These are phyloP conservation scores for Andrena dorsata DNA, from an alignment of 2,888 invertebrate species.

Conservation along the genomic window DNA sequence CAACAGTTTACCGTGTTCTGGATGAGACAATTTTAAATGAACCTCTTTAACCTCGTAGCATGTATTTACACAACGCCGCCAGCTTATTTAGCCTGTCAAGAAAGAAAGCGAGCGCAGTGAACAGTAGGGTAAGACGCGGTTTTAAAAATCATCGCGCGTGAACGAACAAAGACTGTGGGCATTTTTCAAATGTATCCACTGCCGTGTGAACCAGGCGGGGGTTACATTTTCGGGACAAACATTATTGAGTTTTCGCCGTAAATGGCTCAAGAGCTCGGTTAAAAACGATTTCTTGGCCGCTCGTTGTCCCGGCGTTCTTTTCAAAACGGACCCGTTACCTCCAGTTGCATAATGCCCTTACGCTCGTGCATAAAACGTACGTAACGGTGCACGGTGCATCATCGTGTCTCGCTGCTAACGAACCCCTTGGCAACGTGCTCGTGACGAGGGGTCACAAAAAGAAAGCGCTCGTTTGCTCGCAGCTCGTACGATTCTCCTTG, in stretches of 20 bases:
- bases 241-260: slow-evolving; percentile 4
- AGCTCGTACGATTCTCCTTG: slow-evolving; percentile 58
- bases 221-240: background rate
- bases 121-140: background rate
- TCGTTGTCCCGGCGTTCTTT: slow-evolving; percentile 1
- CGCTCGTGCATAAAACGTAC: slow-evolving; percentile 55
- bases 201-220: background rate
- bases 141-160: background rate
- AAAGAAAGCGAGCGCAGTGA: background rate
- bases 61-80: background rate
- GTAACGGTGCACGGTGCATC: slow-evolving; percentile 38
- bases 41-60: background rate
- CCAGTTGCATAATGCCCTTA: slow-evolving; percentile 40
- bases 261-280: background rate
- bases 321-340: slow-evolving; percentile 27
- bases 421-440: slow-evolving; percentile 65
- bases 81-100: slow-evolving; percentile 5
- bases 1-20: background rate
- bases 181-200: background rate
- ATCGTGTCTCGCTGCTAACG: slow-evolving; percentile 60
- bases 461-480: slow-evolving; percentile 60
- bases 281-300: slow-evolving; percentile 33
- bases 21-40: background rate
- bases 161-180: background rate
- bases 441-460: slow-evolving; percentile 61